Conservation (phyloP, 2,797 vertebrate genomes). For the Paratrypauchen microcephalus region DNA sequence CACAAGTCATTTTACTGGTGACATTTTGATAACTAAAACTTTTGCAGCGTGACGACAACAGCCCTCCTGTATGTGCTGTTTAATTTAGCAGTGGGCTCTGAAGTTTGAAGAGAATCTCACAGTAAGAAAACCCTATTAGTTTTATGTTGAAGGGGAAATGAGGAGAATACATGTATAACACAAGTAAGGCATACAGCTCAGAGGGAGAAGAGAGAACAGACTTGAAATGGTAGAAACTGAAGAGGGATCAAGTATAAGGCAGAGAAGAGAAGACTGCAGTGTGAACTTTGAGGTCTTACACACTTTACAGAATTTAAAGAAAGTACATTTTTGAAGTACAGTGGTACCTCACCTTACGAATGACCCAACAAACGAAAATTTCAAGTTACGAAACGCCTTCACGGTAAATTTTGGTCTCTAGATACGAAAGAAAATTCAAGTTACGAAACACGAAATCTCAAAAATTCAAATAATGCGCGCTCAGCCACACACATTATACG, state of each 20-base stretch:
- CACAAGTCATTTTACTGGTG: slow-evolving; percentile 45
- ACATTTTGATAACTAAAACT: slow-evolving; percentile 56
- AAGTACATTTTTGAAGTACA: background rate
- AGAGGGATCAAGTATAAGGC: slow-evolving; percentile 16
- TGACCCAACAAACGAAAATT: too few relatives aligned
- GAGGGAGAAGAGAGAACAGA: slow-evolving; percentile 14
- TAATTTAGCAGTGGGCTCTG: slow-evolving; percentile 46
- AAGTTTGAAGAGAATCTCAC: slow-evolving; percentile 50
- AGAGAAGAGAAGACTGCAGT: slow-evolving; percentile 21
- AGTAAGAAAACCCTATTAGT: slow-evolving; percentile 56
- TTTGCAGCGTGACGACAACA: slow-evolving; percentile 35
- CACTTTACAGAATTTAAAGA: background rate
- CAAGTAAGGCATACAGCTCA: slow-evolving; percentile 11
- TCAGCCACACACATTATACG: too few relatives aligned
- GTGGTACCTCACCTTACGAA: too few relatives aligned
- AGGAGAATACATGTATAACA: slow-evolving; percentile 25
- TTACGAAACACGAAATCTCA: too few relatives aligned
- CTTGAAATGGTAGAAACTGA: slow-evolving; percentile 21
- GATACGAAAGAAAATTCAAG: too few relatives aligned
- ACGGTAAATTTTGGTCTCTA: too few relatives aligned
- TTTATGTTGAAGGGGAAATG: slow-evolving; percentile 45
- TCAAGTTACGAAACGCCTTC: too few relatives aligned
- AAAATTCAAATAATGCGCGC: too few relatives aligned
- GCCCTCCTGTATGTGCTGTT: slow-evolving; percentile 31
- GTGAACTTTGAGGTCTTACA: slow-evolving; percentile 15